A percentile compares a stretch with the other conserved stretches of the same genome.
Evolutionary conservation across 2,113 vertebrate genomes (phyloP).

Genomic region (Rafetus swinhoei): DNA sequence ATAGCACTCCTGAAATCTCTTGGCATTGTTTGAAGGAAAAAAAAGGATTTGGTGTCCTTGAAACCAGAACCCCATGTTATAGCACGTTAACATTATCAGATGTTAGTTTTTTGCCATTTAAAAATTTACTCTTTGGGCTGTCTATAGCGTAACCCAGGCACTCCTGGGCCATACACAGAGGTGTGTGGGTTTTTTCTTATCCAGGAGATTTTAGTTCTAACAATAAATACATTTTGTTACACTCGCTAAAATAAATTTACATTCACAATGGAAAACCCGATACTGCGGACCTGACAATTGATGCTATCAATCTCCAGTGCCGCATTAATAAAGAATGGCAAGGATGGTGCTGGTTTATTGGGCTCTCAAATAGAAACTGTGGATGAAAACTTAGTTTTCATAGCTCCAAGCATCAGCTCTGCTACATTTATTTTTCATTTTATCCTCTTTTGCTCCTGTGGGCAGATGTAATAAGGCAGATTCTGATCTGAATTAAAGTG

Average conservation of each 20-base stretch:
- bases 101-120: not conserved
- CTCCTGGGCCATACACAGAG: not conserved
- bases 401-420: not conserved
- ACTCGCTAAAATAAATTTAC: not conserved
- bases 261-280: not conserved
- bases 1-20: not conserved
- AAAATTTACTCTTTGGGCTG: not conserved
- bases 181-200: not conserved
- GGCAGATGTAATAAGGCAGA: not conserved
- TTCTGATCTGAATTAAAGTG: not conserved
- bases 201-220: not conserved
- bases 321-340: not conserved
- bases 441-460: not conserved
- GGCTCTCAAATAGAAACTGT: not conserved
- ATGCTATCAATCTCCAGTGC: not conserved
- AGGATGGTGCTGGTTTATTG: not conserved
- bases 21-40: not conserved
- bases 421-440: not conserved
- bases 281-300: not conserved
- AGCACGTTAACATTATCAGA: not conserved
- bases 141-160: not conserved
- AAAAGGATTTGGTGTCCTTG: not conserved
- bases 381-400: not conserved
- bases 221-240: not conserved
- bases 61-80: not conserved